phyloP scores from a whole-genome alignment of 2,797 vertebrate species.

The Epinephelus malabaricus region DNA sequence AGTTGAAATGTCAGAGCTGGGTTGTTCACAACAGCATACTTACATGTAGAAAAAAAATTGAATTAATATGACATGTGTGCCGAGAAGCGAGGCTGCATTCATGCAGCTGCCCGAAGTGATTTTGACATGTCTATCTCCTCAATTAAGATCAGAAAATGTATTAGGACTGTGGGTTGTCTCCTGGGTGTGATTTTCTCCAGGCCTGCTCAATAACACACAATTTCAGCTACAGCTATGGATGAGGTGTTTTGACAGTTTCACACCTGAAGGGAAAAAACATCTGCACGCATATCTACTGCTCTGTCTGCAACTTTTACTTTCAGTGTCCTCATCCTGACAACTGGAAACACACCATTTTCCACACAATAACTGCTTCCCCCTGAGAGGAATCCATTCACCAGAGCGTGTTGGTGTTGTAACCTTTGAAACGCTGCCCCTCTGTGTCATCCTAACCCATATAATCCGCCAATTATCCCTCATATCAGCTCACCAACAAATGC shows the following conservation, averaged over 20 bases:
- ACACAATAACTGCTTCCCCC: neutral
- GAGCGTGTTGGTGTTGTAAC: neutral
- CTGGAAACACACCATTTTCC: slow-evolving; percentile 10
- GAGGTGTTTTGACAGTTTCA: slow-evolving; percentile 66
- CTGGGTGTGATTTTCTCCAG: slow-evolving; percentile 33
- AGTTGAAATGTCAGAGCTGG: neutral
- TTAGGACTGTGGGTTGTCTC: slow-evolving; percentile 21
- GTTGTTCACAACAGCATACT: neutral
- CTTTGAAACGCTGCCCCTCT: slow-evolving; percentile 24
- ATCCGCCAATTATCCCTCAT: slow-evolving; percentile 43
- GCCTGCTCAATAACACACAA: slow-evolving; percentile 52
- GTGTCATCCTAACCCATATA: slow-evolving; percentile 27
- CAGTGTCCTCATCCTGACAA: slow-evolving; percentile 32
- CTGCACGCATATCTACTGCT: neutral
- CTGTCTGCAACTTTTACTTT: slow-evolving; percentile 36
- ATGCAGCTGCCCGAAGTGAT: neutral
- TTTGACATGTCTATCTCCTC: neutral
- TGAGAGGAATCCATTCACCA: neutral
- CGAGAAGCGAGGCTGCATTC: neutral
- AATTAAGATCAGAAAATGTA: neutral
- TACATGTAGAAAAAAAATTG: neutral
- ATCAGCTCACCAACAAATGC: slow-evolving; percentile 38
- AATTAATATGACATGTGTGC: neutral
- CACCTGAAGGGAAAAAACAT: slow-evolving; percentile 26
- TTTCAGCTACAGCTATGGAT: slow-evolving; percentile 4